phyloP scores from a whole-genome alignment of 2,888 invertebrate genomes.

The Eumacrocentrus americanus region DNA sequence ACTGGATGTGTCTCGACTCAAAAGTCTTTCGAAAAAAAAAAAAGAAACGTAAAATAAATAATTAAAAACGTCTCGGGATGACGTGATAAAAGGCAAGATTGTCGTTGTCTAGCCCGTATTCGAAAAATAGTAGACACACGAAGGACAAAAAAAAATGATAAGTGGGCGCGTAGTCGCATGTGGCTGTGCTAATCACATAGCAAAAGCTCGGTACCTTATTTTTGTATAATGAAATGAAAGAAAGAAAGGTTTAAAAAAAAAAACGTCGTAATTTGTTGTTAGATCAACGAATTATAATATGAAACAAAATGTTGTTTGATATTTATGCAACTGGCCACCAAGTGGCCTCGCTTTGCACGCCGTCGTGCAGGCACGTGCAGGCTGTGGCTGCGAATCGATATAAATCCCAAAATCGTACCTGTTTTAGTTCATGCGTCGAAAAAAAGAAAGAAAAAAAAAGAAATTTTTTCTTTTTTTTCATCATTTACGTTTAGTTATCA shows the following conservation, averaged over 20 bases:
- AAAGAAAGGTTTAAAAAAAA: conserved; percentile 39
- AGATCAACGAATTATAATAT: conserved; percentile 50
- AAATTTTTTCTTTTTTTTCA: conserved; percentile 12
- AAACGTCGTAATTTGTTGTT: conserved; percentile 52
- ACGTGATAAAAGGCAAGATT: background rate
- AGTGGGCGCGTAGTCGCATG: conserved; percentile 56
- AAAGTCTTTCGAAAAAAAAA: conserved; percentile 5
- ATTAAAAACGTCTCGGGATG: conserved; percentile 1
- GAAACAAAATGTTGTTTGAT: conserved; percentile 54
- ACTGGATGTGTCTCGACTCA: conserved; percentile 33
- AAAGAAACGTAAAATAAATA: background rate
- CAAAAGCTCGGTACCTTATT: conserved; percentile 60
- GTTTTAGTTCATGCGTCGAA: conserved; percentile 32
- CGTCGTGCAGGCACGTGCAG: conserved; percentile 41
- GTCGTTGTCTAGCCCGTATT: background rate
- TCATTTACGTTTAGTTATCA: conserved; percentile 42
- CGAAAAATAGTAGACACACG: conserved; percentile 15
- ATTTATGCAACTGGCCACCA: conserved; percentile 58
- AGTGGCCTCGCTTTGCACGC: conserved; percentile 50
- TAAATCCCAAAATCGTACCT: conserved; percentile 48
- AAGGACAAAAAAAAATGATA: conserved; percentile 29
- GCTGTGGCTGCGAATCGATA: conserved; percentile 42
- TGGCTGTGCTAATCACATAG: conserved; percentile 59
- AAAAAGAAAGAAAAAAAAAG: conserved; percentile 3
- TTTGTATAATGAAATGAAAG: conserved; percentile 52